phyloP scores from a whole-genome alignment of 2,888 invertebrate genomes.

The Oscheius sp. region DNA sequence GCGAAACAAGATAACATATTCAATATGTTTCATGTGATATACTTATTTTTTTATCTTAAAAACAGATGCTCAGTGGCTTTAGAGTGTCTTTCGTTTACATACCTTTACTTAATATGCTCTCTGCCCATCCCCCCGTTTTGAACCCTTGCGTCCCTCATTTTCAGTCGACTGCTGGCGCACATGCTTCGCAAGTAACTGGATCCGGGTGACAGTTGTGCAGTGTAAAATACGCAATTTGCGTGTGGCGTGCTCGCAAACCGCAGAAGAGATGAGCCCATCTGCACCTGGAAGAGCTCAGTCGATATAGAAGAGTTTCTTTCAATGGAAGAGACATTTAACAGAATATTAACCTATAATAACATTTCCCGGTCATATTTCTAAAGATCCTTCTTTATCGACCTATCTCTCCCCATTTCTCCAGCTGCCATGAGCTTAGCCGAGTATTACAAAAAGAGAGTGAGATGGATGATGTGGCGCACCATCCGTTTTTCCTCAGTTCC shows the following conservation, averaged over 20 bases:
- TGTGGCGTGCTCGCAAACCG: neutral
- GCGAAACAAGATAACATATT: too few species aligned
- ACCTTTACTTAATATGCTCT: too few species aligned
- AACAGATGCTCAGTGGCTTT: too few species aligned
- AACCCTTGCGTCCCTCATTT: neutral
- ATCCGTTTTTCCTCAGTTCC: constrained; percentile 16
- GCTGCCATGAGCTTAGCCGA: constrained; percentile 11
- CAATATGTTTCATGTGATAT: too few species aligned
- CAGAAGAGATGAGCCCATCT: neutral
- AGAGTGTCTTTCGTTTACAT: too few species aligned
- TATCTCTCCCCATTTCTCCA: neutral
- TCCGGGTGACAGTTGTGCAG: constrained; percentile 27
- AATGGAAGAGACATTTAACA: too few species aligned
- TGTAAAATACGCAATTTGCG: constrained; percentile 20
- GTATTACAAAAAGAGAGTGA: constrained; percentile 13
- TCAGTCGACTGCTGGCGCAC: neutral
- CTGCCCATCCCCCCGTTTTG: too few species aligned
- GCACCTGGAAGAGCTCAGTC: neutral
- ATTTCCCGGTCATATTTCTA: too few species aligned
- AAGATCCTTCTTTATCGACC: too few species aligned
- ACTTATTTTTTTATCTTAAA: too few species aligned
- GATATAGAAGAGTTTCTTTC: neutral
- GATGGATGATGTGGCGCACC: constrained; percentile 18
- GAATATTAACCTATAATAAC: too few species aligned
- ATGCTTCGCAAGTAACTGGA: constrained; percentile 23